Conservation (phyloP, 2,797 vertebrate species). For the Crenuchus spilurus region DNA sequence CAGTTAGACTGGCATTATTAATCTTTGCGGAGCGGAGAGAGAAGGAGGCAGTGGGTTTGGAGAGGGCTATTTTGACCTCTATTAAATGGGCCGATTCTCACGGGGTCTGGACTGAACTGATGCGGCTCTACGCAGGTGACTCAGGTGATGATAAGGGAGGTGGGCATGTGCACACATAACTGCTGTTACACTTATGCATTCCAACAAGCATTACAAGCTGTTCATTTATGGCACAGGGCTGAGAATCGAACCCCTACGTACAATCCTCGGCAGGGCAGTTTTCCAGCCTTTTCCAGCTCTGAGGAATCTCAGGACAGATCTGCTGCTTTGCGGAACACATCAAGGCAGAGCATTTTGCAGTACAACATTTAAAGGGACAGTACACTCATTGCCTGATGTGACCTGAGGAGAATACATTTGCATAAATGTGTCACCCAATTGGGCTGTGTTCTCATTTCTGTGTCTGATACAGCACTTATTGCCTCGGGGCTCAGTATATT, state of each 20-base stretch:
- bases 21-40: constrained; percentile 31
- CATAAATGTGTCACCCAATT: constrained; percentile 51
- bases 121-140: constrained; percentile 39
- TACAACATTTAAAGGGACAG: constrained; percentile 79
- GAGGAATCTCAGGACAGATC: constrained; percentile 51
- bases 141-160: constrained; percentile 8
- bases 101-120: constrained; percentile 48
- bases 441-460: constrained; percentile 27
- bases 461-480: constrained; percentile 7
- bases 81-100: constrained; percentile 41
- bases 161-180: constrained; percentile 13
- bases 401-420: constrained; percentile 46
- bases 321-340: constrained; percentile 78
- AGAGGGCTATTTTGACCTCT: constrained; percentile 30
- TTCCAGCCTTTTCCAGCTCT: constrained; percentile 33
- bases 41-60: constrained; percentile 21
- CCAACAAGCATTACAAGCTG: too few species aligned
- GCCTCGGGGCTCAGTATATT: constrained; percentile 8
- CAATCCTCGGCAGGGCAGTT: constrained; percentile 13
- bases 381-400: constrained; percentile 53
- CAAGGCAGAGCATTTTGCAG: constrained; percentile 77
- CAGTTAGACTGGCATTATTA: constrained; percentile 24
- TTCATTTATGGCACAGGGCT: neutral
- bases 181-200: constrained; percentile 28
- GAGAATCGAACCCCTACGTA: too few species aligned